Evolutionary conservation across 2,888 invertebrate species (phyloP), one percentile per base, ranked within the genome.

Genomic region (Sinodicranocentrus sp.): DNA sequence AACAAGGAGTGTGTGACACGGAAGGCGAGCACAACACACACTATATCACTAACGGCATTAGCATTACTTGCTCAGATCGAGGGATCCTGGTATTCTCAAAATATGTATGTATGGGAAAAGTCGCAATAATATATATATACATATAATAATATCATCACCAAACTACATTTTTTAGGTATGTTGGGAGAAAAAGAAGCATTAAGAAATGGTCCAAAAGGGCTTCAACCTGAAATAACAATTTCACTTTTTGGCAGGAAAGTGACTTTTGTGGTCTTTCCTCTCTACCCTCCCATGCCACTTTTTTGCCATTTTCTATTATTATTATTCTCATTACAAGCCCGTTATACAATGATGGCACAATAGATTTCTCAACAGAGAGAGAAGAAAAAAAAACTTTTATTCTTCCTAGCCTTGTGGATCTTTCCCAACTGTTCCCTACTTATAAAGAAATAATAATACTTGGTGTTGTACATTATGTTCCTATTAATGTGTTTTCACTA

Each of bases 161-260:
- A 21, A 21, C 54, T 17, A 17, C 23, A 21, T 17, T 54, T 54
- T n/a, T 33, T 59, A 59, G 13, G 23, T 26, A 13, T 25, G 25
- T 25, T 59, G 59, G 13, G 59, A 25, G 59, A 59, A 52, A 52
- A 52, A 52, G 33, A 10, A 59, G 26, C 59, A 59, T 59, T 59
- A 59, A 26, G 26, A 59, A 63, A 63, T 17, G 63, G 59, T 26
- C 48, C 23, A 26, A 23, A 70, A 70, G 52, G 52, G 52, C 26
- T 52, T 70, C 28, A 48, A 70, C 48, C 52, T 48, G 48, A 70
- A 70, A 70, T 48, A 70, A 48, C 70, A 70, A 44, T 28, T 68
- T 48, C 48, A 52, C 19, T 52, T 70, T 70, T 70, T 70, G 70
- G 70, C 70, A 70, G 28, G 48, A 70, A 70, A 44, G 68, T 43